Conservation (phyloP, 2,888 invertebrate species). For the Thecocarcelia acutangulata region DNA sequence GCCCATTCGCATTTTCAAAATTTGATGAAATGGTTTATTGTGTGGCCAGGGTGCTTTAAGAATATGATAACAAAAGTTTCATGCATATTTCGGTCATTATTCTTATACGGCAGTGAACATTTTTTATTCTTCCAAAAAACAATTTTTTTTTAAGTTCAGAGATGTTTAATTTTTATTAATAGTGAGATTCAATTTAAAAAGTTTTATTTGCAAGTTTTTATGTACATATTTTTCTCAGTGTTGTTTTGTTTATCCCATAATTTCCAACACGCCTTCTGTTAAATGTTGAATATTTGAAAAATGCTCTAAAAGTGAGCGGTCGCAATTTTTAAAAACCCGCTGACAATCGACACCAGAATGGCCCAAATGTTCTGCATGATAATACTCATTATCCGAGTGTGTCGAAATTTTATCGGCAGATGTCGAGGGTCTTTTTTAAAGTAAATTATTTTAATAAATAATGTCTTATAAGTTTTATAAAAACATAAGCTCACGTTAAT, state of each 20-base stretch:
- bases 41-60: too few relatives aligned
- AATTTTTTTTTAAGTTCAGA: too few relatives aligned
- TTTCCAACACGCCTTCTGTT: conserved; percentile 70
- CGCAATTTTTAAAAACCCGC: conserved; percentile 76
- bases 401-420: conserved; percentile 85
- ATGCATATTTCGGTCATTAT: too few relatives aligned
- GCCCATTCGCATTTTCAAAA: too few relatives aligned
- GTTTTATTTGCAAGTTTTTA: background rate
- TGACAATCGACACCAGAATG: conserved; percentile 79
- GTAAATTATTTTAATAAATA: background rate
- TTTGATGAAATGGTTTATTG: too few relatives aligned
- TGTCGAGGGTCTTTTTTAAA: conserved; percentile 84
- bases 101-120: too few relatives aligned
- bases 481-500: conserved; percentile 85
- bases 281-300: conserved; percentile 75
- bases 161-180: too few relatives aligned
- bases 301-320: conserved; percentile 76
- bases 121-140: too few relatives aligned
- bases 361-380: conserved; percentile 87
- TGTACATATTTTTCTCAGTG: background rate
- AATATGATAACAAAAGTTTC: too few relatives aligned
- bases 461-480: background rate
- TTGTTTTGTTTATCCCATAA: conserved; percentile 65
- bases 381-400: conserved; percentile 87
- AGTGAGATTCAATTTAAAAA: too few relatives aligned